These are phyloP conservation scores for Strix occidentalis DNA, from an alignment of 2,797 vertebrate genomes.

Conservation along the genomic window DNA sequence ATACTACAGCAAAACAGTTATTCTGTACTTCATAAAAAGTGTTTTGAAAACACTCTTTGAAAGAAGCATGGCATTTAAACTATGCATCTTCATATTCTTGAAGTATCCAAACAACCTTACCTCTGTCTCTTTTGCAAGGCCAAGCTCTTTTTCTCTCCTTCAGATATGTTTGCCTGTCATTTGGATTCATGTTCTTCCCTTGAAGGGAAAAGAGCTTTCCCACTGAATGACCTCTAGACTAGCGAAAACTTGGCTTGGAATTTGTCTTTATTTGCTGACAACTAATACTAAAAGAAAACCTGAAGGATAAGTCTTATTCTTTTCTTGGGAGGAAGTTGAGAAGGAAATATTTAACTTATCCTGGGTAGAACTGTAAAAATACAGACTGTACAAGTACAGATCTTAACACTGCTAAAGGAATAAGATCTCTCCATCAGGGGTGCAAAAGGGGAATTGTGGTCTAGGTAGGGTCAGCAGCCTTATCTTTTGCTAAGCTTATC, in stretches of 20 bases:
- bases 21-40: not conserved
- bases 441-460: not conserved
- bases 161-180: conserved; percentile 4
- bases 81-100: not conserved
- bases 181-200: conserved; percentile 1
- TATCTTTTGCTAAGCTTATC: not conserved
- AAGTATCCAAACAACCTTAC: not conserved
- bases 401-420: not conserved
- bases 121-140: not conserved
- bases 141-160: not conserved
- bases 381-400: not conserved
- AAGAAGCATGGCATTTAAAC: not conserved
- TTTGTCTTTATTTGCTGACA: not conserved
- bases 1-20: not conserved
- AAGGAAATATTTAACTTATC: not conserved
- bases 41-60: not conserved
- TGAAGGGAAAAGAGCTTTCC: not conserved
- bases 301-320: not conserved
- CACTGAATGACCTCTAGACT: not conserved
- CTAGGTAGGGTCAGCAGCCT: not conserved
- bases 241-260: not conserved
- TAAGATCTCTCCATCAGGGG: not conserved
- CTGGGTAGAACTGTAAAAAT: not conserved
- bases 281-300: not conserved
- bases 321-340: not conserved